Conservation (phyloP, 2,888 invertebrate species). For the Corbicula japonica region DNA sequence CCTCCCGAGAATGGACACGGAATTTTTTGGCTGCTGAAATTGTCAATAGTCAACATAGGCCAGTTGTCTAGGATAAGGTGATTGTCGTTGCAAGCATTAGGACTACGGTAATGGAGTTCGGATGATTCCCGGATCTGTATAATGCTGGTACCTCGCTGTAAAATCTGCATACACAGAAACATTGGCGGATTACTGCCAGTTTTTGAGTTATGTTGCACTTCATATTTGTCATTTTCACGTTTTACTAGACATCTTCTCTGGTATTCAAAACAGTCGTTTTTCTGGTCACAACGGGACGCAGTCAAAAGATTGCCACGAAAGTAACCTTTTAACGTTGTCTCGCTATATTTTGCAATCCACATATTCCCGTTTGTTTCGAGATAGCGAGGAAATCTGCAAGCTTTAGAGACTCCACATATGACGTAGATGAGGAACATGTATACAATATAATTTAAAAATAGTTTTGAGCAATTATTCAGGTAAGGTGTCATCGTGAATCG, state of each 20-base stretch:
- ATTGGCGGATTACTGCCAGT: constrained; percentile 40
- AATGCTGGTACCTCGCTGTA: constrained; percentile 75
- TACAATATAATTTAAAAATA: constrained; percentile 18
- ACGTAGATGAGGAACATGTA: constrained; percentile 21
- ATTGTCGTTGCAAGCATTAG: constrained; percentile 72
- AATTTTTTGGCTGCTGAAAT: constrained; percentile 59
- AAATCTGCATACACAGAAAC: constrained; percentile 79
- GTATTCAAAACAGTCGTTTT: constrained; percentile 45
- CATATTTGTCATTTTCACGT: constrained; percentile 70
- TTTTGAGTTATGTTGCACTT: constrained; percentile 66
- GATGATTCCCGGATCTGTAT: constrained; percentile 77
- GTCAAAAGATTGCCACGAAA: constrained; percentile 49
- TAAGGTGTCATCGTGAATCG: constrained; percentile 22
- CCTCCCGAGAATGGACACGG: constrained; percentile 72
- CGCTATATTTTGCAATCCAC: constrained; percentile 49
- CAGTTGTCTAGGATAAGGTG: constrained; percentile 78
- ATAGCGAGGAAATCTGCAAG: constrained; percentile 52
- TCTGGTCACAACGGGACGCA: constrained; percentile 43
- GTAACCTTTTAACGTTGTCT: constrained; percentile 50
- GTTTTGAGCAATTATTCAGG: constrained; percentile 46
- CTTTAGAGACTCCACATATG: constrained; percentile 19
- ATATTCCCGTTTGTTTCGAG: constrained; percentile 38
- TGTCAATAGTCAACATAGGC: constrained; percentile 76
- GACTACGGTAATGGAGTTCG: constrained; percentile 46
- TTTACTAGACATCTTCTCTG: constrained; percentile 67